Base-by-base conservation (phyloP, 2,113 vertebrate species). In the Lophotis ruficrista region DNA sequence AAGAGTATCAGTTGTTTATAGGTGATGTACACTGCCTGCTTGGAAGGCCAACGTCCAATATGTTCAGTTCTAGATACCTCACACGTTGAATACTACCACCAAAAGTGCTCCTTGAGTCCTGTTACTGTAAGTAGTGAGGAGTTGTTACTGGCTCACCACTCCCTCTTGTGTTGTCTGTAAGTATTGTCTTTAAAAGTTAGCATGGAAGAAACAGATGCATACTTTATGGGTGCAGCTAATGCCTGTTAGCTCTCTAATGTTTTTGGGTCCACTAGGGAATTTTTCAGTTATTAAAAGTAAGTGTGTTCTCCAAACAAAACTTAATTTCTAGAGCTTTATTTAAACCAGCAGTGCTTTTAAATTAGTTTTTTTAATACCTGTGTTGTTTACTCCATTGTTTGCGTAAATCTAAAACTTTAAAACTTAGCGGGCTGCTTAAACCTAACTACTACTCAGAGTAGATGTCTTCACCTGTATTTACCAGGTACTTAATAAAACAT, bases 91-190 rank as follows among this genome's bases (percentile, higher is more conserved):
- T 14, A 33, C 73, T 45, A 17, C 58, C 62, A 89, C 68, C 84
- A 72, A 51, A 83, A 83, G 69, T 83, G 50, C 50, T 76, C 51
- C 81, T 43, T 4, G 33, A 72, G 54, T 83, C 53, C 58, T 73
- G 80, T 64, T 48, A 18, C 62, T 86, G 43, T 35, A 64, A 87
- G 62, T 17, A 77, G 77, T 68, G 69, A 92, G 45, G 17, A 66
- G 83, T 72, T 73, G 64, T 83, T 94, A 61, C 62, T 88, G 91
- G 80, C 83, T 96, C 86, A 60, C 58, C 54, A 57, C 76, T 91
- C 91, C 93, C 89, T 93, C 95, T 94, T 69, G 89, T 51, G 87
- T 87, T 89, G 54, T 58, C 62, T 91, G 83, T 53, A 77, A 95
- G 87, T 89, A 94, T 87, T 6, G n/a, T 69, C 72, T 91, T 86